A percentile compares a stretch with the other conserved stretches of the same genome.
phyloP scores from a whole-genome alignment of 2,113 vertebrate genomes.

The Garra rufa region DNA sequence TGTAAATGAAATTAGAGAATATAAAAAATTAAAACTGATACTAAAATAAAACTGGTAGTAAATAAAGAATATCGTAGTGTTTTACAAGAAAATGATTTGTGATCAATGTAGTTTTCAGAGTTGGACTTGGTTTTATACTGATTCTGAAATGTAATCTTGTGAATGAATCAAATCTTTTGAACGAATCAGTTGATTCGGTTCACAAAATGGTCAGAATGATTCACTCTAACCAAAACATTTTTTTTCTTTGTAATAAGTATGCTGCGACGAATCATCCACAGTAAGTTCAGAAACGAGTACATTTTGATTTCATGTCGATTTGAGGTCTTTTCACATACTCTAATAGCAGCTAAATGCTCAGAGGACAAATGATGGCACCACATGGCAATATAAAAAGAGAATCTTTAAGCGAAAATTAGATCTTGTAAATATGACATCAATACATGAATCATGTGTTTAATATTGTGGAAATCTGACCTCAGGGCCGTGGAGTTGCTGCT shows the following conservation, averaged over 20 bases:
- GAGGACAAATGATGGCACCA: background rate
- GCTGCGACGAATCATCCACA: background rate
- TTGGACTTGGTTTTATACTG: too few relatives aligned
- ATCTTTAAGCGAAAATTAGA: conserved; percentile 37
- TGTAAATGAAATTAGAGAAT: too few relatives aligned
- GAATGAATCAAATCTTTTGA: background rate
- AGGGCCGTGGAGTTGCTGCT: conserved; percentile 12
- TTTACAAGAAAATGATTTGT: too few relatives aligned
- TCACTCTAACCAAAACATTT: background rate
- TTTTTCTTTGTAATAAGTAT: background rate
- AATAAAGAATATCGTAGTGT: too few relatives aligned
- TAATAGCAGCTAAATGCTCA: conserved; percentile 10
- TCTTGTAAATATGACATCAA: conserved; percentile 41
- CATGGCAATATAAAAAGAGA: conserved; percentile 17
- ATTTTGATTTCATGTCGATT: background rate
- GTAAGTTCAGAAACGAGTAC: background rate
- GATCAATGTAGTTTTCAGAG: background rate
- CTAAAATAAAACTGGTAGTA: background rate
- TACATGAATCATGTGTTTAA: conserved; percentile 48
- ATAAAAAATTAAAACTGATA: background rate
- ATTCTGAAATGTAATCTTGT: background rate
- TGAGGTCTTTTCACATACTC: background rate
- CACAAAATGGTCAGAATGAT: background rate
- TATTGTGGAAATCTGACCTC: conserved; percentile 34
- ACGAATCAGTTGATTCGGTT: background rate